phyloP scores from a whole-genome alignment of 2,888 invertebrate genomes.

The Metalampra italica region DNA sequence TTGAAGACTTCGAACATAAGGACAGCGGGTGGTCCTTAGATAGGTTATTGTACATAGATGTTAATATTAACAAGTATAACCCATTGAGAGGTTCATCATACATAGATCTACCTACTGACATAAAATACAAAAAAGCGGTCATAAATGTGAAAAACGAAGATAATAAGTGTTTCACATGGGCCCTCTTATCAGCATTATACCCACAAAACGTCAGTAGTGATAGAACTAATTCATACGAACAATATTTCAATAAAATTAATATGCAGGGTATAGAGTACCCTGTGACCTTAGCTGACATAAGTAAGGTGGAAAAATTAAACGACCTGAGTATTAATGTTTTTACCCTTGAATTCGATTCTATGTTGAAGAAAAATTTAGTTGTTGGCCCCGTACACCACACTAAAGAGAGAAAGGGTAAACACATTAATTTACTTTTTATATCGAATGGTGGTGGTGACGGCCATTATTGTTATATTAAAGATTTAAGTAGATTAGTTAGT shows the following conservation, averaged over 20 bases:
- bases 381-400: too few species aligned
- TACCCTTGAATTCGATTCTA: conserved; percentile 21
- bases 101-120: conserved; percentile 20
- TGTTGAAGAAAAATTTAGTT: conserved; percentile 13
- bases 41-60: conserved; percentile 14
- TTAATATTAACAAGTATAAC: conserved; percentile 23
- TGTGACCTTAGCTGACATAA: too few species aligned
- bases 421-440: conserved; percentile 23
- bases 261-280: too few species aligned
- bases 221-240: too few species aligned
- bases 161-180: conserved; percentile 23
- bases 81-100: conserved; percentile 18
- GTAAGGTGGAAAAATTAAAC: conserved; percentile 23
- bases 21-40: conserved; percentile 22
- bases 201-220: conserved; percentile 21
- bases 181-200: conserved; percentile 22
- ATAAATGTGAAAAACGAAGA: conserved; percentile 25
- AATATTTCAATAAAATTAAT: too few species aligned
- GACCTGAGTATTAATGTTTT: conserved; percentile 27
- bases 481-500: too few species aligned
- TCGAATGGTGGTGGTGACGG: conserved; percentile 10
- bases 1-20: conserved; percentile 21
- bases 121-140: conserved; percentile 22
- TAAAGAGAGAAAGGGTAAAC: conserved; percentile 13
- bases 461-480: too few species aligned